Percentiles rank a stretch among this genome's conserved stretches.
phyloP scores from a whole-genome alignment of 2,113 vertebrate species.

The Sus scrofa region T2T-Sscrofa CM000820.6:6342501-6343000 shows the following conservation, averaged over 20 bases:
- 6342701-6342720: not conserved
- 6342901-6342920: not conserved
- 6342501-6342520: not conserved
- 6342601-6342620: too few species aligned
- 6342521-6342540: too few species aligned
- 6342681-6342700: not conserved
- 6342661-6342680: not conserved
- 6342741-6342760: not conserved
- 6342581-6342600: too few species aligned
- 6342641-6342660: not conserved
- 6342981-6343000: not conserved
- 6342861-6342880: not conserved
- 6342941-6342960: not conserved
- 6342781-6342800: not conserved
- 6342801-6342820: not conserved
- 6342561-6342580: too few species aligned
- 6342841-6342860: slow-evolving; percentile 15
- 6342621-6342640: too few species aligned
- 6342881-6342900: not conserved
- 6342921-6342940: not conserved
- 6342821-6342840: not conserved
- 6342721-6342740: not conserved
- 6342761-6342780: not conserved
- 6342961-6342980: not conserved
- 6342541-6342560: too few species aligned